Evolutionary conservation across 2,888 invertebrate genomes (phyloP), one percentile per base, ranked within the genome.

Genomic region (Euzophera pinguis): DNA sequence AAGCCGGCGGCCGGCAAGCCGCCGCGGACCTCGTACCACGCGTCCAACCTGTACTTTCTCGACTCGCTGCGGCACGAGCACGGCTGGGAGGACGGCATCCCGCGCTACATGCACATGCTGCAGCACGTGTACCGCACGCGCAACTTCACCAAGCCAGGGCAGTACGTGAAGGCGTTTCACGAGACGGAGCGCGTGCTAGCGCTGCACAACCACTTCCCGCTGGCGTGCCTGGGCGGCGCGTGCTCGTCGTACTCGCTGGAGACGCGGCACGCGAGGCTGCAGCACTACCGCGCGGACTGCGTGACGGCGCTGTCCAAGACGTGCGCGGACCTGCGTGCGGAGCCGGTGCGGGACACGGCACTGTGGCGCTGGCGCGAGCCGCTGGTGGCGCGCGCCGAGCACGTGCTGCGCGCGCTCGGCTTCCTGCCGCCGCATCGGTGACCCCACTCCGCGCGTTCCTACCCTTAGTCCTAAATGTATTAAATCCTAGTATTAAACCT

Each of bases 221-320:
- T 98, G 63, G 95, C 96, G 55, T 98, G 97, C 74, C 85, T 97
- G 37, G 96, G 96, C 43, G 95, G 95, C 41, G 92, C 93, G 6
- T 97, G 97, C 83, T 95, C 95, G 50, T 95, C 96, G 43, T 97
- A 95, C 85, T 93, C 96, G 53, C 93, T 98, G 61, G 95, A 96
- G 61, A 95, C 95, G 17, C 91, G 91, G 35, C 94, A 95, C 71
- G 98, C 98, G 13, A 96, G 98, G 62, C 91, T 98, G 69, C 97
- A 98, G 80, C 98, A 98, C 84, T 98, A 98, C 88, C 93, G 98
- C 55, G 96, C 96, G 27, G 97, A 97, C 84, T 98, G 98, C 84
- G 97, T 97, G 6, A 94, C 94, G 65, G 95, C 96, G 53, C 89
- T 97, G 61, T 95, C 95, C 85, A 96, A 97, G 84, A 91, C 93